Conservation (phyloP, 92 coral and sea anemone genomes). For the Pocillopora meandrina region DNA sequence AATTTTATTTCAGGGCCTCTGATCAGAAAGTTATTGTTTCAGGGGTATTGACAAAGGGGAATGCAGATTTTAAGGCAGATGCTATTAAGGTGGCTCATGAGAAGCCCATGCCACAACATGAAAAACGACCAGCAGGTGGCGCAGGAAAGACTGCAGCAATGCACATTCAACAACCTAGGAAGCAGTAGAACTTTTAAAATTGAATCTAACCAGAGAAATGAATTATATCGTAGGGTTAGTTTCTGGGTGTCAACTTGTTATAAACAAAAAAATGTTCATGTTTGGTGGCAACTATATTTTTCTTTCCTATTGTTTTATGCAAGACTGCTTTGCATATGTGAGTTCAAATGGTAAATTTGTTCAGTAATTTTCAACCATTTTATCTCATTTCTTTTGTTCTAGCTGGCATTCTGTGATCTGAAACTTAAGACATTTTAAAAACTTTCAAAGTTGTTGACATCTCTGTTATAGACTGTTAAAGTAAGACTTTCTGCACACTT, state of each 20-base stretch:
- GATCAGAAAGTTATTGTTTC: slow-evolving; percentile 78
- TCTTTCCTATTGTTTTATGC: neutral
- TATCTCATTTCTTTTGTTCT: too few relatives aligned
- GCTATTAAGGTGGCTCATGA: slow-evolving; percentile 93
- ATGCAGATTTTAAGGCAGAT: slow-evolving; percentile 84
- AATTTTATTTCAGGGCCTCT: slow-evolving; percentile 57
- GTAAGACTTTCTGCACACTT: too few relatives aligned
- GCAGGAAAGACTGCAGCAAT: slow-evolving; percentile 56
- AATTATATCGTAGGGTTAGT: neutral
- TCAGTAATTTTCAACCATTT: too few relatives aligned
- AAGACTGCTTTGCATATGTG: neutral
- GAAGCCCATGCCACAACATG: slow-evolving; percentile 91
- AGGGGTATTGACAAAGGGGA: slow-evolving; percentile 88
- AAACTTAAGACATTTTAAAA: too few relatives aligned
- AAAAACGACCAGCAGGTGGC: slow-evolving; percentile 71
- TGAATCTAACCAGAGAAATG: neutral
- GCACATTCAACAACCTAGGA: slow-evolving; percentile 92
- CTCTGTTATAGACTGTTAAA: too few relatives aligned
- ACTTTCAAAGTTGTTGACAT: too few relatives aligned
- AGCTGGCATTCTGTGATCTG: too few relatives aligned
- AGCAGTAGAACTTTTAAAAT: slow-evolving; percentile 57
- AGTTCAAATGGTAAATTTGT: neutral
- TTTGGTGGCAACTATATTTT: neutral
- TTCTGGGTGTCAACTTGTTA: neutral
- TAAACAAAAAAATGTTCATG: neutral